Conservation (phyloP, 2,113 vertebrate genomes). For the Piprites chloris region DNA sequence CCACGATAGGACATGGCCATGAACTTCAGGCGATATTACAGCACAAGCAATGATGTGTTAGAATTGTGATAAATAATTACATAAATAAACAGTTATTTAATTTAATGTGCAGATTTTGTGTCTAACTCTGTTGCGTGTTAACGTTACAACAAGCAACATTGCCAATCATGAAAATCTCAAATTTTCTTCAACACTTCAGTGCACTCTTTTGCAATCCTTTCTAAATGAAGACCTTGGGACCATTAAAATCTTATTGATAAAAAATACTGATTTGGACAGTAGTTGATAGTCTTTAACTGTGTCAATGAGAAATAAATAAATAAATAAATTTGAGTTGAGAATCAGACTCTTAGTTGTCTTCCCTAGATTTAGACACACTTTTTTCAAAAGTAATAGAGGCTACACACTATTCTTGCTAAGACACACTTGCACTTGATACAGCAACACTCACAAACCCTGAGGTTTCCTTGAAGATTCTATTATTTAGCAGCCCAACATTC, state of each 20-base stretch:
- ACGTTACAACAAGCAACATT: neutral
- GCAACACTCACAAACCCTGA: too few relatives aligned
- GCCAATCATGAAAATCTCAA: neutral
- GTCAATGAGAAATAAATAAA: neutral
- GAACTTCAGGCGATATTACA: neutral
- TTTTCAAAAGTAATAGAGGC: neutral
- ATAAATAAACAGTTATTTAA: neutral
- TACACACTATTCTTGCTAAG: neutral
- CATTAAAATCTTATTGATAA: neutral
- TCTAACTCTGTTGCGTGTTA: neutral
- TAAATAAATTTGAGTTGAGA: neutral
- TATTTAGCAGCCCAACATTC: neutral
- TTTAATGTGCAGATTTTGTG: neutral
- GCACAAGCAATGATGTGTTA: neutral
- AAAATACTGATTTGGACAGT: neutral
- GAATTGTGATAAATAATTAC: neutral
- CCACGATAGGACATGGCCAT: rapidly evolving
- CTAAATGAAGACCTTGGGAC: neutral
- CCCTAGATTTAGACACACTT: neutral
- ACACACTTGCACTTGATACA: neutral
- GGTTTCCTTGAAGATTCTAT: neutral
- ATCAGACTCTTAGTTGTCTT: neutral
- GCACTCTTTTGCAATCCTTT: neutral
- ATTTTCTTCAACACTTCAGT: neutral
- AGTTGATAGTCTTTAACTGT: neutral